Percentiles rank a stretch among this genome's conserved stretches.
These are phyloP conservation scores for Psittacula cyanocephala DNA, from an alignment of 2,113 vertebrate genomes.

Conservation along the genomic window DNA sequence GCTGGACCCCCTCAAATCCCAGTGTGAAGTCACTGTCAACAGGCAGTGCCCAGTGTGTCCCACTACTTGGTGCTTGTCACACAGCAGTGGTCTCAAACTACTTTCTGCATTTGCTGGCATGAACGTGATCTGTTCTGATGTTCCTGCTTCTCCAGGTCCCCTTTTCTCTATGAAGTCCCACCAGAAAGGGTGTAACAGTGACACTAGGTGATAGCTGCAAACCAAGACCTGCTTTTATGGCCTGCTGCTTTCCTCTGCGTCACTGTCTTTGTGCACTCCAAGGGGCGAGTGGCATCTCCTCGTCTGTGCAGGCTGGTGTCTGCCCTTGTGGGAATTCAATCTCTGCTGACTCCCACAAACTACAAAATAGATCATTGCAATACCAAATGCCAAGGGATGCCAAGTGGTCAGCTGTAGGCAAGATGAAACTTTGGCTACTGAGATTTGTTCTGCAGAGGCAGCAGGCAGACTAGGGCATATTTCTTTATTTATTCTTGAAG, in stretches of 20 bases:
- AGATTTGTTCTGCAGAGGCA: neutral
- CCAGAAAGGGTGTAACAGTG: neutral
- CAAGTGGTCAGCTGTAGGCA: neutral
- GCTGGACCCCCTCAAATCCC: neutral
- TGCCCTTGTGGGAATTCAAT: fast-evolving
- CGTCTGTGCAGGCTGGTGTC: neutral
- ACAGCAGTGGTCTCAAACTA: neutral
- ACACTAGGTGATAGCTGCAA: fast-evolving
- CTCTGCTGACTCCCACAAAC: neutral
- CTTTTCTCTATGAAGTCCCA: neutral
- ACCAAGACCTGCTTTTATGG: neutral
- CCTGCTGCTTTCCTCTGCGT: neutral
- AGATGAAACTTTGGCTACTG: neutral
- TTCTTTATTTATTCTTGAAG: slow-evolving; percentile 38
- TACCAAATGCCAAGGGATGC: neutral
- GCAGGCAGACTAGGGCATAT: neutral
- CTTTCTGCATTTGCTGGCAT: neutral
- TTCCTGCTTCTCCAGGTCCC: neutral
- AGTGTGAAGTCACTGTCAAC: neutral
- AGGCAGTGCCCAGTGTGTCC: neutral
- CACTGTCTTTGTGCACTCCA: neutral
- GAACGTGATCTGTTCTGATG: neutral
- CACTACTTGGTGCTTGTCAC: neutral
- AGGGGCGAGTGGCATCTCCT: neutral
- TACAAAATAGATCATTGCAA: neutral